Evolutionary conservation across 2,113 vertebrate genomes (phyloP).

Genomic region (Barbus barbus): DNA sequence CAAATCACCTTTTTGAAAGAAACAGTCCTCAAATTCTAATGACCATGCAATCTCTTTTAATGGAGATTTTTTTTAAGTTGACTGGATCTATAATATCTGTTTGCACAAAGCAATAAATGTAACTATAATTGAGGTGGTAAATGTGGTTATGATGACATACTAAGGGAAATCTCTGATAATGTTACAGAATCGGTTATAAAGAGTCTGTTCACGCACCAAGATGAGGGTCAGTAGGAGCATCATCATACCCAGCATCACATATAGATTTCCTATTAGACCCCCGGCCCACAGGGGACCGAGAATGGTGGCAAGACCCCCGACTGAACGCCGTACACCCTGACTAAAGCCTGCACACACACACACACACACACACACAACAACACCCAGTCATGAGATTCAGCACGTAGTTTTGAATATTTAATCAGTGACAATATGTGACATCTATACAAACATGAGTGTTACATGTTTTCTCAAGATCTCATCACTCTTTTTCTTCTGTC

Average conservation of each 20-base stretch:
- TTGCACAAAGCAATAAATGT: background rate
- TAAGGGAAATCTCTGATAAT: slow-evolving; percentile 6
- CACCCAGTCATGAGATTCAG: background rate
- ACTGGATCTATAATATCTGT: background rate
- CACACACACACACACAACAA: slow-evolving; percentile 32
- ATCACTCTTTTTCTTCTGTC: background rate
- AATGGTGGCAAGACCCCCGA: slow-evolving; percentile 83
- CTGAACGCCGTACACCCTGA: slow-evolving; percentile 80
- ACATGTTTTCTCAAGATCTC: background rate
- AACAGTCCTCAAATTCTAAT: background rate
- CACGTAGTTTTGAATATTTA: background rate
- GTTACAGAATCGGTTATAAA: background rate
- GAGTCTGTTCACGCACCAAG: slow-evolving; percentile 68
- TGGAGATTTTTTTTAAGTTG: background rate
- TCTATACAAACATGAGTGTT: background rate
- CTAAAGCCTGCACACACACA: slow-evolving; percentile 75
- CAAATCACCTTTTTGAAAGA: background rate
- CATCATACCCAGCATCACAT: slow-evolving; percentile 83
- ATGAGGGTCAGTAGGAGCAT: slow-evolving; percentile 78
- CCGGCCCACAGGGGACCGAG: slow-evolving; percentile 83
- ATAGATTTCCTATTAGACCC: slow-evolving; percentile 77
- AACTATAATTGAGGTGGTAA: background rate
- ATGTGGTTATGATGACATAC: slow-evolving; percentile 11
- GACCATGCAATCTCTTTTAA: background rate
- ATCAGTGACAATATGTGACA: slow-evolving; percentile 5